phyloP scores from a whole-genome alignment of 2,113 vertebrate species.

The Plecotus auritus region DNA sequence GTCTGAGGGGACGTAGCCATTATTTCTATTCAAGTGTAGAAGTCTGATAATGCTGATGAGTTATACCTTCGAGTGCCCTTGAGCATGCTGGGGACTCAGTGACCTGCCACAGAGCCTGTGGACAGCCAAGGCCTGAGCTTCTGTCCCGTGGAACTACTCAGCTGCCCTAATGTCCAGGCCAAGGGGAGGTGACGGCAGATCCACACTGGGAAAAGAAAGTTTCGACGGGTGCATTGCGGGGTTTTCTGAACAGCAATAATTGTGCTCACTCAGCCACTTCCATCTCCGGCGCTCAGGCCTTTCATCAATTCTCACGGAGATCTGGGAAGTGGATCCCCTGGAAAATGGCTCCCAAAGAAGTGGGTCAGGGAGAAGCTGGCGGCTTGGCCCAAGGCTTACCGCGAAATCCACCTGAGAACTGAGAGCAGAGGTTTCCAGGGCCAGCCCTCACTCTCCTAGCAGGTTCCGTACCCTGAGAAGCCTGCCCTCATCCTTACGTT shows the following conservation, averaged over 20 bases:
- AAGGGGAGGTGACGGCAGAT: neutral
- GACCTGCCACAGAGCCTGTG: neutral
- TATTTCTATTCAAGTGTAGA: neutral
- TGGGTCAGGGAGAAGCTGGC: neutral
- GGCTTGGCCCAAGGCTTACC: neutral
- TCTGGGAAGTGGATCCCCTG: neutral
- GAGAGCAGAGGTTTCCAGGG: neutral
- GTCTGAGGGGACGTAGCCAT: neutral
- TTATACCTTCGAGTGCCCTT: neutral
- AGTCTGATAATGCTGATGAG: neutral
- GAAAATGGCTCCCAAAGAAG: neutral
- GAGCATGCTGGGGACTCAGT: neutral
- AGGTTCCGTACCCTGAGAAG: neutral
- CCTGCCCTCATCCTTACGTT: neutral
- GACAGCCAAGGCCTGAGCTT: neutral
- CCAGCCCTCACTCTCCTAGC: neutral
- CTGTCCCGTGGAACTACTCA: neutral
- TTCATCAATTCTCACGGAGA: neutral
- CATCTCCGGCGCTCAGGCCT: neutral
- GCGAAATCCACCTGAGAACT: neutral
- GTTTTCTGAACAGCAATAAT: neutral
- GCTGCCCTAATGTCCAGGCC: neutral
- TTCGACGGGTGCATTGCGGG: too few relatives aligned
- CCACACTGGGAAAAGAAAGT: neutral
- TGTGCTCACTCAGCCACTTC: neutral